These are phyloP conservation scores for Drosophila fuyamai DNA, from an alignment of 1,140 invertebrate genomes.

Conservation along the genomic window DNA sequence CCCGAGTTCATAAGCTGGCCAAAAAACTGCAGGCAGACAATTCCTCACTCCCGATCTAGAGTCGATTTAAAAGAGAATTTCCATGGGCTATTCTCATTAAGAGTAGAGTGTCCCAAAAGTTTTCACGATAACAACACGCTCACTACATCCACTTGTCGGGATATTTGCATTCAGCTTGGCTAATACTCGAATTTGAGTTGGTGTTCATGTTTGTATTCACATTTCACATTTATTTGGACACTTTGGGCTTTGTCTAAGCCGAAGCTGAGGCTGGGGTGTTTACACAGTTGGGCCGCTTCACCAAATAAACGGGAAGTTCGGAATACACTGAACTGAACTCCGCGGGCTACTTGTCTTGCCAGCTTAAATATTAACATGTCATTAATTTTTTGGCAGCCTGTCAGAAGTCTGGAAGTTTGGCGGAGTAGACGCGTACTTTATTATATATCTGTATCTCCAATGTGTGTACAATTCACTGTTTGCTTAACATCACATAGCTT, in stretches of 20 bases:
- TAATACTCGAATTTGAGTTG: slow-evolving; percentile 18
- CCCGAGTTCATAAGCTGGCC: slow-evolving; percentile 55
- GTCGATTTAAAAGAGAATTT: slow-evolving; percentile 2
- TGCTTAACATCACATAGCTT: slow-evolving; percentile 36
- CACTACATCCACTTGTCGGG: slow-evolving; percentile 11
- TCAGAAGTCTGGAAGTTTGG: slow-evolving; percentile 3
- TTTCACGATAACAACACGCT: slow-evolving; percentile 14
- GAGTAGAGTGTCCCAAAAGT: slow-evolving; percentile 36
- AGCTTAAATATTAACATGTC: slow-evolving; percentile 71
- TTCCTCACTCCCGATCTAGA: background rate
- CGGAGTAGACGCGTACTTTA: slow-evolving; percentile 2
- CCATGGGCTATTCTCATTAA: background rate
- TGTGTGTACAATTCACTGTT: slow-evolving; percentile 40
- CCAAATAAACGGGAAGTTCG: slow-evolving; percentile 9
- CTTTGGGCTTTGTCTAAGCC: slow-evolving; percentile 60
- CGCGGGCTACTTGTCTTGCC: slow-evolving; percentile 59
- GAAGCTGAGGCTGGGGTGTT: slow-evolving; percentile 50
- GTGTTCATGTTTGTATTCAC: slow-evolving; percentile 33
- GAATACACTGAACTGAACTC: slow-evolving; percentile 23
- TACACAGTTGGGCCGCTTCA: slow-evolving; percentile 66
- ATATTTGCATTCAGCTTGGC: slow-evolving; percentile 39
- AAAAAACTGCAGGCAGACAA: slow-evolving; percentile 5
- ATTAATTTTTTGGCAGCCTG: slow-evolving; percentile 51
- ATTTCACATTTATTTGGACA: slow-evolving; percentile 52
- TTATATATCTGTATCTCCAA: slow-evolving; percentile 23